Conservation (phyloP, 2,113 vertebrate species). For the Hoplias malabaricus region DNA sequence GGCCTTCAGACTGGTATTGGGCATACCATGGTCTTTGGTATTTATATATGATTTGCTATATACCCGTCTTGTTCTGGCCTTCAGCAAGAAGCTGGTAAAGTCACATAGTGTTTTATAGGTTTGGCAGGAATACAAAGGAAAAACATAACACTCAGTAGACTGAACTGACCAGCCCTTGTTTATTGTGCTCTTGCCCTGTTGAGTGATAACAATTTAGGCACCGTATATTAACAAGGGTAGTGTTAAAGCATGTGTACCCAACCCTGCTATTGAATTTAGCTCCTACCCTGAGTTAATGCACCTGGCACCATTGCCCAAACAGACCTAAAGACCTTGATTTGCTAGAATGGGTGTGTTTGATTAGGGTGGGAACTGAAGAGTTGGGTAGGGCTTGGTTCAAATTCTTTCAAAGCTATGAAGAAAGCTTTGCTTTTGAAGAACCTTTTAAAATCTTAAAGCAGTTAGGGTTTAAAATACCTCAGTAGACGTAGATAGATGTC, state of each 20-base stretch:
- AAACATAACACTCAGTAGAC: background rate
- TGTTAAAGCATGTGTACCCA: conserved; percentile 8
- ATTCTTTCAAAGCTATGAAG: background rate
- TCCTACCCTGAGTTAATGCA: conserved; percentile 3
- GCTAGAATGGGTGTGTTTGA: conserved; percentile 35
- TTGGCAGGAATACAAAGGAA: background rate
- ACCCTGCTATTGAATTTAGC: conserved; percentile 32
- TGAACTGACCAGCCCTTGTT: background rate
- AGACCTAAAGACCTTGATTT: conserved; percentile 18
- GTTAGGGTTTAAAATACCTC: background rate
- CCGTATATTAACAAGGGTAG: conserved; percentile 6
- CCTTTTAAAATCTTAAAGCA: background rate
- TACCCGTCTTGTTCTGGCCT: too few species aligned
- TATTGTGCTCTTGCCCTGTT: background rate
- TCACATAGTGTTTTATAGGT: background rate
- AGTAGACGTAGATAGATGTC: background rate
- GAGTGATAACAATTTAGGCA: conserved; percentile 18
- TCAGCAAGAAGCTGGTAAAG: too few species aligned
- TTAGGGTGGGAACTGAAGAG: conserved; percentile 12
- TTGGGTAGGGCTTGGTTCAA: background rate
- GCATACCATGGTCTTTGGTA: too few species aligned
- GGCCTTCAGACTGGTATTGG: too few species aligned
- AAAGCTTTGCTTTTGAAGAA: background rate
- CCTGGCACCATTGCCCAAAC: background rate
- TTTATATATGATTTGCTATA: too few species aligned